These are phyloP conservation scores for Muricea muricata DNA, from an alignment of 92 coral and sea anemone species.

Conservation along the genomic window DNA sequence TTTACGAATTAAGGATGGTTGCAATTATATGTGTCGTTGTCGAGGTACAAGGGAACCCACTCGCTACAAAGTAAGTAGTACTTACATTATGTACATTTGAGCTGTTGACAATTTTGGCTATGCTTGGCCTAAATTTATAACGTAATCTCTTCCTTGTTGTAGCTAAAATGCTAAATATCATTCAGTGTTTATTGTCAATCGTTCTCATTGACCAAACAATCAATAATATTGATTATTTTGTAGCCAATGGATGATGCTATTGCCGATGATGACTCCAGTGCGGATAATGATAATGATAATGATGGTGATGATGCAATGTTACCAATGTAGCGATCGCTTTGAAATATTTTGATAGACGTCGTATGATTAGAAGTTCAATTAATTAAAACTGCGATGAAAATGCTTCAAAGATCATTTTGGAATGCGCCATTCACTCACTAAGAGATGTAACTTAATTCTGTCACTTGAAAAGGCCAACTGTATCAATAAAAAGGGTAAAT, in stretches of 20 bases:
- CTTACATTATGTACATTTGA: background rate
- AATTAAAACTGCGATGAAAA: background rate
- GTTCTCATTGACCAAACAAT: background rate
- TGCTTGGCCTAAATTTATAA: no score
- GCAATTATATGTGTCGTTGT: conserved; percentile 83
- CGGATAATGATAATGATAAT: conserved; percentile 26
- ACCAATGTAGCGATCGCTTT: conserved; percentile 64
- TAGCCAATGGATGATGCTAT: conserved; percentile 87
- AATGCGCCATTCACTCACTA: no score
- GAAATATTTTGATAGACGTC: background rate
- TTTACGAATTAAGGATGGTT: conserved; percentile 73
- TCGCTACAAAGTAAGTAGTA: conserved; percentile 72
- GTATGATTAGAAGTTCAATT: background rate
- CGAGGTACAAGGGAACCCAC: conserved; percentile 61
- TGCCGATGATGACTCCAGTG: conserved; percentile 69
- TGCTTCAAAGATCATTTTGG: background rate
- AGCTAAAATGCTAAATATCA: no score
- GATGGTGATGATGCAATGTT: conserved; percentile 73
- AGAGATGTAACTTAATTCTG: no score
- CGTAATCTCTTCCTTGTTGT: no score
- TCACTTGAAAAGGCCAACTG: no score
- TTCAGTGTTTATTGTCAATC: background rate
- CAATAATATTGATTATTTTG: background rate
- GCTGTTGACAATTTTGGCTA: background rate
- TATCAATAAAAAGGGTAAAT: no score